Percentiles rank a stretch among this genome's conserved stretches.
phyloP scores from a whole-genome alignment of 2,113 vertebrate genomes.

The Gobius niger region DNA sequence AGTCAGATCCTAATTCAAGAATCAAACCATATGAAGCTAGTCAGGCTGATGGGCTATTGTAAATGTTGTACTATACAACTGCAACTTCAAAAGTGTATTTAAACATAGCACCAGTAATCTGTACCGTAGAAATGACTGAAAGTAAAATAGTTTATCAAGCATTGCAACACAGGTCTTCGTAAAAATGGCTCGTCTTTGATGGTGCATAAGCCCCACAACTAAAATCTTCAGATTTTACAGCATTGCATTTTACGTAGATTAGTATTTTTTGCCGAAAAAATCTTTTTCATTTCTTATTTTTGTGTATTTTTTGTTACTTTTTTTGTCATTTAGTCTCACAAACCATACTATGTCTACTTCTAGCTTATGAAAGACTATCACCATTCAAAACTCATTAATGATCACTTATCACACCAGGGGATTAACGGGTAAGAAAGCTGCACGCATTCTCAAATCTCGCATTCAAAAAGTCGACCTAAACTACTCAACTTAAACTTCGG shows the following conservation, averaged over 20 bases:
- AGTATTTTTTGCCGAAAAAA: slow-evolving; percentile 61
- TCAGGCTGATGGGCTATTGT: slow-evolving; percentile 78
- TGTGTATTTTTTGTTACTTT: slow-evolving; percentile 15
- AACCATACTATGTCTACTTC: slow-evolving; percentile 74
- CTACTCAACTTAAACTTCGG: slow-evolving; percentile 60
- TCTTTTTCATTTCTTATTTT: slow-evolving; percentile 63
- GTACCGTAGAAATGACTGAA: slow-evolving; percentile 54
- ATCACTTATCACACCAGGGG: slow-evolving; percentile 79
- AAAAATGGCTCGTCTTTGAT: slow-evolving; percentile 49
- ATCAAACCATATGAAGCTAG: slow-evolving; percentile 75
- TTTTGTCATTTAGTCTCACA: slow-evolving; percentile 71
- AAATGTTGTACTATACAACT: slow-evolving; percentile 79
- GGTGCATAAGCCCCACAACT: slow-evolving; percentile 33
- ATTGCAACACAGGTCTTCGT: slow-evolving; percentile 48
- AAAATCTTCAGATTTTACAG: slow-evolving; percentile 43
- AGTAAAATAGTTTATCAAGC: slow-evolving; percentile 36
- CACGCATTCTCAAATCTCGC: slow-evolving; percentile 79
- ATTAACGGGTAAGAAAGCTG: slow-evolving; percentile 72
- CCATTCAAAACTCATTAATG: slow-evolving; percentile 81
- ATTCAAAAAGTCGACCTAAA: slow-evolving; percentile 81
- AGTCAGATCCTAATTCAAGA: slow-evolving; percentile 57
- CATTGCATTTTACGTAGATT: slow-evolving; percentile 60
- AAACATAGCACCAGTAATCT: slow-evolving; percentile 73
- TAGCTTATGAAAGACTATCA: slow-evolving; percentile 70
- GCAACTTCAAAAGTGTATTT: slow-evolving; percentile 78